phyloP scores from a whole-genome alignment of 2,888 invertebrate species.

The Noctua fimbriata region DNA sequence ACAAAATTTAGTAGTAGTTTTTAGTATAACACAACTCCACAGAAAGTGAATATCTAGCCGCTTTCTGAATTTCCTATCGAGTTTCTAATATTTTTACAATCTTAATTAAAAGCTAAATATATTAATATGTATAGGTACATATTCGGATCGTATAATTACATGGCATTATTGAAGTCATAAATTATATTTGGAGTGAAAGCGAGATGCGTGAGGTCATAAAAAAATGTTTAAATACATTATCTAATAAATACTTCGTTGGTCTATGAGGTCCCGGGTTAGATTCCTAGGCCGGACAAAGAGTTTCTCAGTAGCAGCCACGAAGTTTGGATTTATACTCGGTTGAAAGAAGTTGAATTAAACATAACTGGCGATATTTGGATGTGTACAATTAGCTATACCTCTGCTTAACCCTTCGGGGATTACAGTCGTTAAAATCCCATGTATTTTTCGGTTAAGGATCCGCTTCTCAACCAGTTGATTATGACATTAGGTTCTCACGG shows the following conservation, averaged over 20 bases:
- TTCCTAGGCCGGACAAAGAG: neutral
- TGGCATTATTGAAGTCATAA: constrained; percentile 50
- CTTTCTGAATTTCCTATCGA: constrained; percentile 46
- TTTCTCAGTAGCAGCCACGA: neutral
- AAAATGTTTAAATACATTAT: constrained; percentile 5
- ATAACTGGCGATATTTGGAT: neutral
- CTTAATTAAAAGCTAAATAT: constrained; percentile 45
- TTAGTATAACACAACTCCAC: neutral
- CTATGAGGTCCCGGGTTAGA: neutral
- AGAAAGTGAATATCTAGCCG: constrained; percentile 16
- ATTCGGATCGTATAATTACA: constrained; percentile 51
- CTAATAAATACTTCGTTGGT: neutral
- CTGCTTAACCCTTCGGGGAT: neutral
- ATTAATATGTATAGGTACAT: constrained; percentile 34
- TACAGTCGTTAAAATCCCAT: neutral
- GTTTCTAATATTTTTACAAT: constrained; percentile 56
- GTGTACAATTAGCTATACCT: neutral
- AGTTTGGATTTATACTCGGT: neutral
- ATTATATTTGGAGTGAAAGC: constrained; percentile 57
- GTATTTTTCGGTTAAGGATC: neutral
- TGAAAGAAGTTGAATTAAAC: no score
- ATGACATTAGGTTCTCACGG: neutral
- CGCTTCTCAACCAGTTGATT: constrained; percentile 15
- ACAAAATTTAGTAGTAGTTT: no score
- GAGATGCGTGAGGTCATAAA: constrained; percentile 34